Base-by-base conservation (phyloP, 2,797 vertebrate genomes). In the Centropyge bicolor region DNA sequence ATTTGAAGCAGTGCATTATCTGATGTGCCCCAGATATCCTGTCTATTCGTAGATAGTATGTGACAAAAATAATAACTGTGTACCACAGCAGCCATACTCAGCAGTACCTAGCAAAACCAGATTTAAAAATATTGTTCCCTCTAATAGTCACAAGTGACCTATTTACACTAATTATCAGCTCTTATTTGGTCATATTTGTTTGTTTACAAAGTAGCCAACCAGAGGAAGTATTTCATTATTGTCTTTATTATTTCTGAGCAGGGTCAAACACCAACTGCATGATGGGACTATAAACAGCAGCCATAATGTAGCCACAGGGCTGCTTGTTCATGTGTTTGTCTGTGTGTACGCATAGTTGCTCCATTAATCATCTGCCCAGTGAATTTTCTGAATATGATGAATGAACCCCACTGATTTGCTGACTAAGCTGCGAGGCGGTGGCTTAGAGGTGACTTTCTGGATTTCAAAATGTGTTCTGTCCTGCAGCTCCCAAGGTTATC, bases 341-440 rank as follows among this genome's bases (percentile, higher is more conserved):
- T 55, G n/a, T 49, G 9, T 24, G 41, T 24, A 16, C 11, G 71
- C 82, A 78, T 82, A 74, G 70, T 61, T 91, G 8, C 70, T 74
- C 74, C 70, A 77, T 85, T 76, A 76, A 87, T 88, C 66, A 84
- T 78, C 59, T 67, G 63, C 78, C 35, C 62, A 79, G 80, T 86
- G 78, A 88, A 31, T 85, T 72, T 78, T 71, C 76, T 88, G 86
- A 90, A 85, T 69, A 45, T 64, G 62, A 81, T 24, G 43, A 82
- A 85, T 80, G 61, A 74, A 70, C 13, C 67, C 7, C 40, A 51
- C 45, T 54, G 5, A 70, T 22, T 62, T 67, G 61, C 81, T 85
- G 78, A 76, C 36, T 71, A 59, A 74, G 67, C 69, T 2, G 5
- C 0, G 1, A 63, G 65, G 55, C 48, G 24, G 64, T 45, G 48